Evolutionary conservation across 37 sponge, comb jelly and placozoan species (phyloP).

Genomic region (Spongia lamella): DNA sequence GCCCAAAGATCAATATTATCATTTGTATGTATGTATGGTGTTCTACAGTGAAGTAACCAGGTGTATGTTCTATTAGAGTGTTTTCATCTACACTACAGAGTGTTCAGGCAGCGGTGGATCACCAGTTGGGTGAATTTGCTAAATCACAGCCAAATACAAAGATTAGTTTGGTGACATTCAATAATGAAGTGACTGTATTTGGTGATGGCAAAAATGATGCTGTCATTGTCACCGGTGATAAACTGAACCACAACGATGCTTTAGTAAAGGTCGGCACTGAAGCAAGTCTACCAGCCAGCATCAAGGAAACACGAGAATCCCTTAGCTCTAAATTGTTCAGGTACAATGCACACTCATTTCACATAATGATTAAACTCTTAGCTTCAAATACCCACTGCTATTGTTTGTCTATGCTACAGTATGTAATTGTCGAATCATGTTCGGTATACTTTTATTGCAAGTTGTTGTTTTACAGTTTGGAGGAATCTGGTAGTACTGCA

Average conservation of each 20-base stretch:
- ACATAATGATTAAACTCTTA: no score
- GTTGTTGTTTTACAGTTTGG: constrained; percentile 37
- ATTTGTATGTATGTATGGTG: no score
- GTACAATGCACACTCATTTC: constrained; percentile 31
- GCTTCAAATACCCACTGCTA: no score
- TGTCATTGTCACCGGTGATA: constrained; percentile 83
- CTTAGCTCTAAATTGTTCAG: constrained; percentile 73
- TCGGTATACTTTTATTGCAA: background rate
- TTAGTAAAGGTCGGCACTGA: constrained; percentile 62
- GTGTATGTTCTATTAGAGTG: no score
- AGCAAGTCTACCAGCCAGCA: constrained; percentile 53
- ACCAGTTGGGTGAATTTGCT: constrained; percentile 58
- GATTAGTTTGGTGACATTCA: constrained; percentile 76
- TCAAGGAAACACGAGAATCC: constrained; percentile 42
- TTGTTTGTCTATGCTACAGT: no score
- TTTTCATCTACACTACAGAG: constrained; percentile 26
- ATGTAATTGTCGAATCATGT: no score
- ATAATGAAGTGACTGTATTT: constrained; percentile 79
- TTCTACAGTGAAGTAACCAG: no score
- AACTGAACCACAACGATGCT: constrained; percentile 54
- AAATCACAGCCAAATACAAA: constrained; percentile 49
- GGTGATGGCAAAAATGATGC: constrained; percentile 70
- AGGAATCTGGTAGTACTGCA: constrained; percentile 87
- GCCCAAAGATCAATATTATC: no score
- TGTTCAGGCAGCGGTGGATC: constrained; percentile 86